These are phyloP conservation scores for Falco punctatus DNA, from an alignment of 2,113 vertebrate genomes.

Conservation along the genomic window DNA sequence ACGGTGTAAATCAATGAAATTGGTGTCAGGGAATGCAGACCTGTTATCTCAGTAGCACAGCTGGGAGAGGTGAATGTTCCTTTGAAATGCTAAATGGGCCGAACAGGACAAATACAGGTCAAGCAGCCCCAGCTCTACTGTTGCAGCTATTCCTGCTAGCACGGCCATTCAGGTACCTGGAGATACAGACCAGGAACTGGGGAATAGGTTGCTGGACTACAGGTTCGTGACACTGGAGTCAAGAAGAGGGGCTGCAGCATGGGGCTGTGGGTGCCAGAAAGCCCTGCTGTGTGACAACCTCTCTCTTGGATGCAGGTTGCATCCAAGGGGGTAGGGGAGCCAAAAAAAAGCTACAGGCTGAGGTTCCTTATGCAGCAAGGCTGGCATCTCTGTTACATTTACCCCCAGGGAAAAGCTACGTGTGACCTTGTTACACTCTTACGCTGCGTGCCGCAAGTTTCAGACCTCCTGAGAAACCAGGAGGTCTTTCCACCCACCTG, in stretches of 20 bases:
- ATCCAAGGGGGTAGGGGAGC: neutral
- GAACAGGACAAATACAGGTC: neutral
- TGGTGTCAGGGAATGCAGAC: neutral
- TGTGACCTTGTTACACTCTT: neutral
- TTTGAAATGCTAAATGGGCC: neutral
- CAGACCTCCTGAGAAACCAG: neutral
- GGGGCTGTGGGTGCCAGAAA: neutral
- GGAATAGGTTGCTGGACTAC: neutral
- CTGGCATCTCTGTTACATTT: neutral
- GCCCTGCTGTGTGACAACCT: neutral
- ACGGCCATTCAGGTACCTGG: neutral
- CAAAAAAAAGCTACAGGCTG: neutral
- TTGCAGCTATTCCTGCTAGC: neutral
- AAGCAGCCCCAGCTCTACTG: neutral
- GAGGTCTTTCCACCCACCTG: neutral
- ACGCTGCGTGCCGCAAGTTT: neutral
- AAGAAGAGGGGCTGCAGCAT: neutral
- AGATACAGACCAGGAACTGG: neutral
- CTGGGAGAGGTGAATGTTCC: neutral
- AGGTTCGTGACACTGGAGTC: neutral
- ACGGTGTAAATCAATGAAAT: neutral
- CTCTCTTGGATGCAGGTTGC: neutral
- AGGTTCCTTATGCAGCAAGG: neutral
- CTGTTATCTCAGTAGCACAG: neutral
- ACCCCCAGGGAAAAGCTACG: neutral